Percentiles rank a stretch among this genome's conserved stretches.
Conservation (phyloP, 2,888 invertebrate species). For the Nesidiocoris tenuis region DNA sequence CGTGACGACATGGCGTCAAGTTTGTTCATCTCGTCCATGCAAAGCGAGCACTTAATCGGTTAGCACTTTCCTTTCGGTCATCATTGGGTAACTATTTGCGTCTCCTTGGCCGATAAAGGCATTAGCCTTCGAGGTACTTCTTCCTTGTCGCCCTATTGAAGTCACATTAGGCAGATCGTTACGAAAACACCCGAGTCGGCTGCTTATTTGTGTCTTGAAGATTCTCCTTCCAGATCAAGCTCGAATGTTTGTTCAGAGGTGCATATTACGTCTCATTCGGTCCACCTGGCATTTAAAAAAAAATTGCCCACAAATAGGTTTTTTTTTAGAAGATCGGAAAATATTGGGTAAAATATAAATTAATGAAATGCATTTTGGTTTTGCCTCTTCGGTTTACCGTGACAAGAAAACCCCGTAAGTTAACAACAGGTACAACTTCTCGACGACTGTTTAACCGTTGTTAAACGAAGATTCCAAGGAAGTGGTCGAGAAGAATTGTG, state of each 20-base stretch:
- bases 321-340: no score
- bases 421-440: no score
- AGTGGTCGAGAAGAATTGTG: no score
- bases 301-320: not conserved
- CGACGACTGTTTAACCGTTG: no score
- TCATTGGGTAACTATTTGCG: not conserved
- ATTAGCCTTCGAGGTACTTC: not conserved
- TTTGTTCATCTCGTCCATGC: no score
- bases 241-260: not conserved
- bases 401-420: no score
- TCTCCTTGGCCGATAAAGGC: not conserved
- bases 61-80: not conserved
- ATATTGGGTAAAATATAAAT: no score
- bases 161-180: not conserved
- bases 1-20: no score
- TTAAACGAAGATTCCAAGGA: no score
- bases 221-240: not conserved
- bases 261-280: not conserved
- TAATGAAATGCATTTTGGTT: no score
- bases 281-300: not conserved
- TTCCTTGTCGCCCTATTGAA: not conserved
- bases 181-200: not conserved
- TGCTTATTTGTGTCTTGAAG: not conserved
- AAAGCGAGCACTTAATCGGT: no score
- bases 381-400: no score